Conservation (phyloP, 2,797 vertebrate genomes). For the Hoplostethus mediterraneus region DNA sequence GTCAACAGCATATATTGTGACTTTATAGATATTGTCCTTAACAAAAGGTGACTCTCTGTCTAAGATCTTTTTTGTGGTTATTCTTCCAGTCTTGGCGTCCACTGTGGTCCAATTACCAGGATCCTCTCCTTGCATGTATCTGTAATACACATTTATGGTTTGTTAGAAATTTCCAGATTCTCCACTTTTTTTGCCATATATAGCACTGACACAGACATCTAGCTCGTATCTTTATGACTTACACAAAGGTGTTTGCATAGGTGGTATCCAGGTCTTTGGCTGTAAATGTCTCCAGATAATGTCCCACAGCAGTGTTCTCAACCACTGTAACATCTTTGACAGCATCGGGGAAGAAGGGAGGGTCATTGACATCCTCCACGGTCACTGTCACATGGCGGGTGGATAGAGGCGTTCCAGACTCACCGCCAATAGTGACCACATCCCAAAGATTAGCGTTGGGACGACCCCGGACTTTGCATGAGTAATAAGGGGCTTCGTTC, state of each 20-base stretch:
- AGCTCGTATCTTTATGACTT: slow-evolving; percentile 29
- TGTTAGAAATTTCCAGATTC: slow-evolving; percentile 1
- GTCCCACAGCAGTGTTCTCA: slow-evolving; percentile 54
- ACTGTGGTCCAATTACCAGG: slow-evolving; percentile 69
- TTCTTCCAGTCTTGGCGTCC: slow-evolving; percentile 63
- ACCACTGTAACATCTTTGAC: neutral
- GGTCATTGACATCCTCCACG: slow-evolving; percentile 74
- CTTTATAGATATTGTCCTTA: slow-evolving; percentile 59
- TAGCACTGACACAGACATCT: neutral
- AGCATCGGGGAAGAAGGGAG: slow-evolving; percentile 52
- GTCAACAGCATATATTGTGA: slow-evolving; percentile 70
- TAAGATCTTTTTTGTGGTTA: slow-evolving; percentile 60
- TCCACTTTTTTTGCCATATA: neutral
- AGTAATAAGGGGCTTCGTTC: slow-evolving; percentile 63
- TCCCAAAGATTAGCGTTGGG: slow-evolving; percentile 34
- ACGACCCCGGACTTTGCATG: slow-evolving; percentile 60
- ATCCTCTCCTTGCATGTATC: slow-evolving; percentile 70
- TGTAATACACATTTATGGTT: slow-evolving; percentile 34
- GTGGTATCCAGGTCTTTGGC: slow-evolving; percentile 66
- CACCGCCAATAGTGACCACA: slow-evolving; percentile 3
- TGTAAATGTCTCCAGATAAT: slow-evolving; percentile 50
- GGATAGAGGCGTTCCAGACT: accelerated
- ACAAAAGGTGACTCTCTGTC: slow-evolving; percentile 77
- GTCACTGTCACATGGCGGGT: slow-evolving; percentile 36
- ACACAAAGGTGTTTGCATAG: slow-evolving; percentile 44